Percentiles rank a stretch among this genome's conserved stretches.
Conservation (phyloP, 2,888 invertebrate species). For the Pyrrhosoma nymphula region DNA sequence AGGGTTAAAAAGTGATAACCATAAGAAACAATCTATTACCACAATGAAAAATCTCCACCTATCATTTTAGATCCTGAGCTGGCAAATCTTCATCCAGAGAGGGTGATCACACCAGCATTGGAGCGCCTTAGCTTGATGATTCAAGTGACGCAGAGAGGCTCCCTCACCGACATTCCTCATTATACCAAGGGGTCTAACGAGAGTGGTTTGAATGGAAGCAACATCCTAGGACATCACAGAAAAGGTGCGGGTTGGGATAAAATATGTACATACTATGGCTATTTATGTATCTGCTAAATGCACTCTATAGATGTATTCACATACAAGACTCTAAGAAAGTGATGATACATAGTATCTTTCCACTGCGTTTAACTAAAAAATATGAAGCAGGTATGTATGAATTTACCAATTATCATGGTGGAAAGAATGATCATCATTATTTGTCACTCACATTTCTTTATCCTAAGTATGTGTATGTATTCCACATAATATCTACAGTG, state of each 20-base stretch:
- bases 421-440: too few relatives aligned
- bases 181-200: slow-evolving; percentile 55
- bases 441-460: too few relatives aligned
- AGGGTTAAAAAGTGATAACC: background rate
- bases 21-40: slow-evolving; percentile 18
- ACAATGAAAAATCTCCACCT: background rate
- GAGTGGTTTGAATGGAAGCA: slow-evolving; percentile 47
- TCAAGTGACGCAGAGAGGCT: slow-evolving; percentile 88
- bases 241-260: slow-evolving; percentile 25
- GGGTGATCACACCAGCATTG: slow-evolving; percentile 50
- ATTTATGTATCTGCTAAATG: too few relatives aligned
- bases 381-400: too few relatives aligned
- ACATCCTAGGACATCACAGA: slow-evolving; percentile 26
- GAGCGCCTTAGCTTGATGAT: slow-evolving; percentile 88
- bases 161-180: slow-evolving; percentile 79
- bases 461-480: too few relatives aligned
- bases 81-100: slow-evolving; percentile 52
- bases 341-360: too few relatives aligned
- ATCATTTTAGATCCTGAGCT: slow-evolving; percentile 40
- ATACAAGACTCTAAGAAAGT: too few relatives aligned
- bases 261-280: too few relatives aligned
- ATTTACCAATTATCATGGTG: too few relatives aligned
- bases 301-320: too few relatives aligned
- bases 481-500: too few relatives aligned
- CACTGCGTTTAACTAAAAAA: too few relatives aligned